These are phyloP conservation scores for Microchrysa polita DNA, from an alignment of 2,888 invertebrate genomes.

Conservation along the genomic window DNA sequence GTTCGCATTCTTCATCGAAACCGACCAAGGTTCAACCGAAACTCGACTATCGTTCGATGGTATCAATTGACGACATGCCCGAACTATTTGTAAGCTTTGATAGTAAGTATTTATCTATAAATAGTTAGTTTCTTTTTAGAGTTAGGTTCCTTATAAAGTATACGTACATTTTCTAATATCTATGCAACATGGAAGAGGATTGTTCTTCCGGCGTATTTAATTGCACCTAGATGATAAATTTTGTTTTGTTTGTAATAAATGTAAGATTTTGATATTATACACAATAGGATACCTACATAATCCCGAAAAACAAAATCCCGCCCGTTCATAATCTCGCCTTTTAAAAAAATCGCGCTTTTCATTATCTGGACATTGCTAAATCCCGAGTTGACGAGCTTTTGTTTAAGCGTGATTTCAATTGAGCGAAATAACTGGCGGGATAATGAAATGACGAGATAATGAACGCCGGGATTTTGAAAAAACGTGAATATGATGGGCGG, in stretches of 20 bases:
- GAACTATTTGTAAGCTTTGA: constrained; percentile 95
- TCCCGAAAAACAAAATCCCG: too few species aligned
- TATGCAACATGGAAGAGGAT: neutral
- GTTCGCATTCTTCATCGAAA: constrained; percentile 67
- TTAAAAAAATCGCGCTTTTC: too few species aligned
- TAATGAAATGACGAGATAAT: too few species aligned
- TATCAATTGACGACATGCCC: constrained; percentile 93
- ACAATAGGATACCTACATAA: too few species aligned
- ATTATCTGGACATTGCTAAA: too few species aligned
- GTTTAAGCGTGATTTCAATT: too few species aligned
- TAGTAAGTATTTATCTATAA: constrained; percentile 72
- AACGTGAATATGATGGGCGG: too few species aligned
- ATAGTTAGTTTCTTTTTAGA: neutral
- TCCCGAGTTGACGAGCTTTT: too few species aligned
- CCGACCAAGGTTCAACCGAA: constrained; percentile 74
- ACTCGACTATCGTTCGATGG: constrained; percentile 91
- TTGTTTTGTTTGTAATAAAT: neutral
- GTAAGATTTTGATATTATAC: too few species aligned
- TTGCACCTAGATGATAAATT: constrained; percentile 16
- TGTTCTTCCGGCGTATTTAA: constrained; percentile 10
- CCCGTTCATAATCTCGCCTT: too few species aligned
- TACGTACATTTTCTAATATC: neutral
- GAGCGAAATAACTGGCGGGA: too few species aligned
- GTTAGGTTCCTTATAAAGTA: neutral
- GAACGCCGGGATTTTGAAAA: too few species aligned